Conservation (phyloP, 2,797 vertebrate genomes). For the Mormyrus proboscirostris region DNA sequence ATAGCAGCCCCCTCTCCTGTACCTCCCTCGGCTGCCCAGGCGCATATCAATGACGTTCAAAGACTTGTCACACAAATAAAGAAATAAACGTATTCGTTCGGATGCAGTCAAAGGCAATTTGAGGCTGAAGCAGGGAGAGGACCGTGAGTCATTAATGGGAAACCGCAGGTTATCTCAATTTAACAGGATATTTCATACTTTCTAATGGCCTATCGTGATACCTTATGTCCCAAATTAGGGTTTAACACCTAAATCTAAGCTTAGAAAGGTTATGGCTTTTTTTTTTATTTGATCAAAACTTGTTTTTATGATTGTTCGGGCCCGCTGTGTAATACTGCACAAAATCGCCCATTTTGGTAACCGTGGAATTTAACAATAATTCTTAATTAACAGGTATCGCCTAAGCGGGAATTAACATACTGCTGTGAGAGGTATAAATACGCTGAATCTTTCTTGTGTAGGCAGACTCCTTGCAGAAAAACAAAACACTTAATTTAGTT, state of each 20-base stretch:
- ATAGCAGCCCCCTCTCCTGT: neutral
- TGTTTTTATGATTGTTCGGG: neutral
- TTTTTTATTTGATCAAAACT: neutral
- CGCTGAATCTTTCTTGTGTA: neutral
- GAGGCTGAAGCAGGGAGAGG: neutral
- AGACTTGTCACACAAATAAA: neutral
- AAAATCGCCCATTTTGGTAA: neutral
- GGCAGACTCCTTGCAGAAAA: neutral
- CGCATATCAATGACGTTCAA: neutral
- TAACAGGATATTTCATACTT: neutral
- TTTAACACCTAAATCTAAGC: neutral
- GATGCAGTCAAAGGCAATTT: neutral
- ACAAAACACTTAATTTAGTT: neutral
- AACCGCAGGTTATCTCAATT: neutral
- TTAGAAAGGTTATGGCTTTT: neutral
- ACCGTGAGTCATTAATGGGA: neutral
- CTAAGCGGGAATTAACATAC: neutral
- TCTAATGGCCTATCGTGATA: neutral
- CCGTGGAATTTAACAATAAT: neutral
- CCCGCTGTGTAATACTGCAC: neutral
- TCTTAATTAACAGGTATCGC: neutral
- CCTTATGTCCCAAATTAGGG: neutral
- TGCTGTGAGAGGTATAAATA: neutral
- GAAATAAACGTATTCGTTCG: neutral
- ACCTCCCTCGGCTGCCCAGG: too few species aligned